A percentile compares a stretch with the other conserved stretches of the same genome.
These are phyloP conservation scores for Mobula birostris DNA, from an alignment of 2,113 vertebrate genomes.

Conservation along the genomic window DNA sequence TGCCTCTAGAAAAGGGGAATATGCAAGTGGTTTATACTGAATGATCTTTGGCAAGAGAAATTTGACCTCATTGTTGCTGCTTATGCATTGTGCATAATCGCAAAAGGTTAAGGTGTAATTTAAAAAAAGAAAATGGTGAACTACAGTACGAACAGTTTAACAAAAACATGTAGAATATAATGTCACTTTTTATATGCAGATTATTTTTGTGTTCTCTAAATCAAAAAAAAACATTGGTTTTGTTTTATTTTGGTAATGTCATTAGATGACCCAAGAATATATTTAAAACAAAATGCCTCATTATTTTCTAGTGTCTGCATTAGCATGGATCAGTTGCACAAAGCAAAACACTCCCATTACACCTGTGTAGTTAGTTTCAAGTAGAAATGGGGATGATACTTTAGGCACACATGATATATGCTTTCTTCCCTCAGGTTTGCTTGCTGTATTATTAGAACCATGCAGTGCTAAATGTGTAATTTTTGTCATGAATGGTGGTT, in stretches of 20 bases:
- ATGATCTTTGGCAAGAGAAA: conserved; percentile 77
- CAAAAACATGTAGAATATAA: conserved; percentile 43
- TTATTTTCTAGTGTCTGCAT: conserved; percentile 36
- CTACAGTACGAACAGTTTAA: conserved; percentile 49
- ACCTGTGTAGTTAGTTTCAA: conserved; percentile 36
- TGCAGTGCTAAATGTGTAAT: conserved; percentile 30
- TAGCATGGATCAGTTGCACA: conserved; percentile 37
- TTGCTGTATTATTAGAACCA: conserved; percentile 30
- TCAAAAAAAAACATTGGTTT: conserved; percentile 37
- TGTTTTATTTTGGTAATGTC: conserved; percentile 38
- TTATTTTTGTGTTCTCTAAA: conserved; percentile 38
- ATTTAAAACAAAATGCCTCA: conserved; percentile 38
- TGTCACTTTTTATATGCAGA: conserved; percentile 38
- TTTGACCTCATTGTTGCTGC: conserved; percentile 76
- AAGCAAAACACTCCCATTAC: conserved; percentile 37
- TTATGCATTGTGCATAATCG: conserved; percentile 78
- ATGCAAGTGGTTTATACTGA: conserved; percentile 78
- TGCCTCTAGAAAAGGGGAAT: conserved; percentile 8
- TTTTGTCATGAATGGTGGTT: conserved; percentile 31
- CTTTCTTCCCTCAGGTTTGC: conserved; percentile 37
- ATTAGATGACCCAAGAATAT: conserved; percentile 38
- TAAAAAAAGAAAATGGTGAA: conserved; percentile 52
- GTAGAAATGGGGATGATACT: conserved; percentile 35
- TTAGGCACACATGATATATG: conserved; percentile 35
- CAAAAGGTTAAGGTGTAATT: conserved; percentile 60